A percentile compares a stretch with the other conserved stretches of the same genome.
These are phyloP conservation scores for Crematogaster levior DNA, from an alignment of 2,888 invertebrate genomes.

Conservation along the genomic window DNA sequence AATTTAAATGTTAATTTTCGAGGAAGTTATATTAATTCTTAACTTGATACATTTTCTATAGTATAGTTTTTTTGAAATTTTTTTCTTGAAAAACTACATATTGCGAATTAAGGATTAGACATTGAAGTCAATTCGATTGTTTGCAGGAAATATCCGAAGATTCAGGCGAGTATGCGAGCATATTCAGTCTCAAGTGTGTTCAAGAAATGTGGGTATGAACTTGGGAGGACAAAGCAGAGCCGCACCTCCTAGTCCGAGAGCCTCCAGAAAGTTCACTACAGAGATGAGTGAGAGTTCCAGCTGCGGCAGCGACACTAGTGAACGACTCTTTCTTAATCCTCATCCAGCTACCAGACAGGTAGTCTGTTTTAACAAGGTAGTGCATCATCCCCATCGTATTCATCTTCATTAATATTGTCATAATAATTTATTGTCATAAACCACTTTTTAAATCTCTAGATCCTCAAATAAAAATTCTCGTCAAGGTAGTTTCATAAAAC, in stretches of 20 bases:
- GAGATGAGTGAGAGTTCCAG: slow-evolving; percentile 91
- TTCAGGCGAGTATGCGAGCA: slow-evolving; percentile 98
- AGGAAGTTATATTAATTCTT: not conserved
- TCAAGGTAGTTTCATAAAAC: not conserved
- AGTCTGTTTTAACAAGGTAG: slow-evolving; percentile 85
- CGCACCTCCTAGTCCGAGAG: slow-evolving; percentile 89
- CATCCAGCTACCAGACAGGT: slow-evolving; percentile 87
- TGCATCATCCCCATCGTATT: slow-evolving; percentile 76
- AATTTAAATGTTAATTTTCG: not conserved
- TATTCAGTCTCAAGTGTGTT: slow-evolving; percentile 94
- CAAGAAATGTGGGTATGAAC: slow-evolving; percentile 83
- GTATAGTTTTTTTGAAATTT: not conserved
- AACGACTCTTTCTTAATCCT: slow-evolving; percentile 86
- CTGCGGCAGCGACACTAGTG: slow-evolving; percentile 90
- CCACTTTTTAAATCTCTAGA: not conserved
- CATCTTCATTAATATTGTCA: slow-evolving; percentile 61
- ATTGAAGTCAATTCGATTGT: not conserved
- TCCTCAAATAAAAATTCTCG: not conserved
- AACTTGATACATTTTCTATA: not conserved
- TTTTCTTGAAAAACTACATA: not conserved
- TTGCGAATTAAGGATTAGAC: not conserved
- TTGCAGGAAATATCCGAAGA: slow-evolving; percentile 95
- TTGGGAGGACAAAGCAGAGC: slow-evolving; percentile 82
- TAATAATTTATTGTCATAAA: too few relatives aligned
- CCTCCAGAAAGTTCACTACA: slow-evolving; percentile 89